These are phyloP conservation scores for Caradrina kadenii DNA, from an alignment of 2,888 invertebrate species.

Conservation along the genomic window DNA sequence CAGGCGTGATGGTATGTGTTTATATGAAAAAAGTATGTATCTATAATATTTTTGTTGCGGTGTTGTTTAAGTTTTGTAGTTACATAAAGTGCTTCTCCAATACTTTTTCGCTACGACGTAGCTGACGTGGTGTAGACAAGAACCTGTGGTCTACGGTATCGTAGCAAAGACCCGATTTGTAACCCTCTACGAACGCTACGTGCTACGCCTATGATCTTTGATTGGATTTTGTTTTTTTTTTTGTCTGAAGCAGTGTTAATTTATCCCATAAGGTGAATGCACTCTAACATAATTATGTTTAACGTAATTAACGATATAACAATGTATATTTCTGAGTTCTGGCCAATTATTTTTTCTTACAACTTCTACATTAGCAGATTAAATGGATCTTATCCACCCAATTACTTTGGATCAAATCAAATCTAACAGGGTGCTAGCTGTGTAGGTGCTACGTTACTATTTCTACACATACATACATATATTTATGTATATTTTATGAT, in stretches of 20 bases:
- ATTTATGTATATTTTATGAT: neutral
- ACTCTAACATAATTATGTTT: conserved; percentile 2
- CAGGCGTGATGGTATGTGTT: no score
- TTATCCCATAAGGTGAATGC: neutral
- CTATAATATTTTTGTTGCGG: no score
- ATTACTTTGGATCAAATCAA: conserved; percentile 47
- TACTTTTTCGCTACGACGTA: conserved; percentile 15
- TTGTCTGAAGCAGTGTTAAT: neutral
- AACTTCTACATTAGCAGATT: conserved; percentile 29
- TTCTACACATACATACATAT: neutral
- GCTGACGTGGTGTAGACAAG: conserved; percentile 1
- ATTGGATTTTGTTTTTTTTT: neutral
- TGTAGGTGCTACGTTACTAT: neutral
- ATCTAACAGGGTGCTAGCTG: conserved; percentile 23
- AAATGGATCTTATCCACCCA: conserved; percentile 41
- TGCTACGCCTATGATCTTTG: neutral
- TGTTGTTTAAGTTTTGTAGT: no score
- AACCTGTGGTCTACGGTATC: conserved; percentile 2
- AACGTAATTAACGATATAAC: conserved; percentile 19
- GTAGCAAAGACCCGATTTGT: conserved; percentile 33
- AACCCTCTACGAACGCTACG: conserved; percentile 26
- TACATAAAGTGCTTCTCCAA: neutral
- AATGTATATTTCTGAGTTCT: conserved; percentile 3
- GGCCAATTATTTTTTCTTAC: conserved; percentile 13
- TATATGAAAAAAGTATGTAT: no score